phyloP scores from a whole-genome alignment of 2,113 vertebrate genomes.

The Pogona vitticeps region DNA sequence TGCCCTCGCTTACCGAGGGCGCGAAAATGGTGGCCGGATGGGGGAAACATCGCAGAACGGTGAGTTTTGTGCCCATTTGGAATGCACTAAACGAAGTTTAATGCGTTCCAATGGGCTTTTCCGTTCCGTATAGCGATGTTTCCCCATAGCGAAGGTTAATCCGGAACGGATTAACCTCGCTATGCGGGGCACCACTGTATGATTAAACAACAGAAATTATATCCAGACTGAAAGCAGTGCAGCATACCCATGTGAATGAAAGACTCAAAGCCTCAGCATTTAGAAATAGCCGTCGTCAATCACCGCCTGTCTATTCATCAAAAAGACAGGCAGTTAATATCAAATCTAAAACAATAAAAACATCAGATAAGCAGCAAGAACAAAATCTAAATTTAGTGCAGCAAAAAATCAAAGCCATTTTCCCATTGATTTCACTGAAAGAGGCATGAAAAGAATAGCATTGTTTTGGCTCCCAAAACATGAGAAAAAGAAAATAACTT shows the following conservation, averaged over 20 bases:
- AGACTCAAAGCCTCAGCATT: neutral
- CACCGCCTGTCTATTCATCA: neutral
- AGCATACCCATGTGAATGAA: neutral
- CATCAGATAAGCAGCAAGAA: neutral
- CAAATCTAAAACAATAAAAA: neutral
- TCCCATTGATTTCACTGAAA: neutral
- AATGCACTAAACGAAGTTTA: too few species aligned
- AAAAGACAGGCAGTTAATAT: neutral
- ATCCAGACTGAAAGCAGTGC: neutral
- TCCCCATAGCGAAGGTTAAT: too few species aligned
- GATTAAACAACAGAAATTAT: constrained; percentile 32
- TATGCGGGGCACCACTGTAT: too few species aligned
- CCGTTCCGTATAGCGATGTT: too few species aligned
- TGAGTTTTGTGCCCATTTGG: too few species aligned
- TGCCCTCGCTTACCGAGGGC: too few species aligned
- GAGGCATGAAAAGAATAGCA: neutral
- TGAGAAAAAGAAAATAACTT: too few species aligned
- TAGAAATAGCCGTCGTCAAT: constrained; percentile 1
- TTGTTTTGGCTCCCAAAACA: neutral
- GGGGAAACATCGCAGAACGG: too few species aligned
- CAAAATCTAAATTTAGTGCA: neutral
- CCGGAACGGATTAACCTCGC: too few species aligned
- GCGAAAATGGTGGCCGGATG: too few species aligned
- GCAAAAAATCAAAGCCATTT: neutral
- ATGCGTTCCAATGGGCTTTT: too few species aligned